Evolutionary conservation across 2,888 invertebrate species (phyloP).

Genomic region (Magallana nippona): DNA sequence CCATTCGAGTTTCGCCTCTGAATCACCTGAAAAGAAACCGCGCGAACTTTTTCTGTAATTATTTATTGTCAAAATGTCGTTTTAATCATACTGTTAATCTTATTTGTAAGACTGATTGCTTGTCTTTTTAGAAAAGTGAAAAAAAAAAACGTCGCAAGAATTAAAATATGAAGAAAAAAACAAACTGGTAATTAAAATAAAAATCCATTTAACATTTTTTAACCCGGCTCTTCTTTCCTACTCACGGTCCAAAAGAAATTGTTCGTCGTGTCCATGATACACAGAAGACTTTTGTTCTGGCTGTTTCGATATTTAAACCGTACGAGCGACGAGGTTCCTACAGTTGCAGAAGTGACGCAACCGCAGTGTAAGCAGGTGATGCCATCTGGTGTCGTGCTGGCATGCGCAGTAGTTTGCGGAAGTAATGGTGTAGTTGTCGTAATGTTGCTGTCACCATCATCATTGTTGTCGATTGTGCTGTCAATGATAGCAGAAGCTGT

Average conservation of each 20-base stretch:
- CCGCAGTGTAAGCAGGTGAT: background rate
- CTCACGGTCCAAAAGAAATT: constrained; percentile 3
- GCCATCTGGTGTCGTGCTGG: background rate
- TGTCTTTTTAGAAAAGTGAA: no score
- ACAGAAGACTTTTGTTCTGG: background rate
- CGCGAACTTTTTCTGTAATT: no score
- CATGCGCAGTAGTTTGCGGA: background rate
- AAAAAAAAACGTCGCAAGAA: no score
- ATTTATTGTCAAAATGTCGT: no score
- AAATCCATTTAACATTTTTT: no score
- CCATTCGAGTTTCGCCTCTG: background rate
- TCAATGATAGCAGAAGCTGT: background rate
- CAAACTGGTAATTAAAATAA: no score
- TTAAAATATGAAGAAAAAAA: no score
- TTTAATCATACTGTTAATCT: no score
- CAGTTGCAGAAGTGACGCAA: background rate
- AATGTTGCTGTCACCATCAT: background rate
- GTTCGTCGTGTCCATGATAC: background rate
- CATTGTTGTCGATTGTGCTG: background rate
- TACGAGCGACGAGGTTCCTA: no score
- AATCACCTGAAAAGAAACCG: background rate
- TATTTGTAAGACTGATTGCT: no score
- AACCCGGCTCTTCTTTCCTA: no score
- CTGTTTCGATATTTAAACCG: background rate
- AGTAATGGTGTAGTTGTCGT: background rate